Base-by-base conservation (phyloP, 2,888 invertebrate genomes). In the Amphipoea oculea region DNA sequence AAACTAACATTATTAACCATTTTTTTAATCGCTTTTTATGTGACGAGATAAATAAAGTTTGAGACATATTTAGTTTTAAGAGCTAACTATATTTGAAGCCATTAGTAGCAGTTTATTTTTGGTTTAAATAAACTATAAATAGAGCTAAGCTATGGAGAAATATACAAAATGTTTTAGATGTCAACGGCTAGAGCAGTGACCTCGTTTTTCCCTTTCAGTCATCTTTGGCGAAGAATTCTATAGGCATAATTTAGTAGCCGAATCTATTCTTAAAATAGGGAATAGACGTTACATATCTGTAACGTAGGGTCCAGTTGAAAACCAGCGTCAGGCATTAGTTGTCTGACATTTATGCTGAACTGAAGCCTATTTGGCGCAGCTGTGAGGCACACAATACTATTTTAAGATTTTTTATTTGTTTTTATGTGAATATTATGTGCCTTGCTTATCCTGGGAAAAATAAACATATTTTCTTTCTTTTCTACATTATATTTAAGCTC, bases 1-100 rank as follows among this genome's bases (percentile, higher is more conserved):
- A 80, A 89, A 84, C 76, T 84, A 89, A 79, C 71, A 77, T 76
- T 74, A 73, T 80, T 67, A 76, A 74, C 73, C 70, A 84, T 81
- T 76, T 80, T 89, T 82, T 81, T 54, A 73, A 81, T 76, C 69
- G 62, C 23, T 51, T 80, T 78, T 88, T 79, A 42, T 68, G 5
- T 78, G 73, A 70, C 60, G 67, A 67, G 29, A 40, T 71, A 36
- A 65, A 71, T 62, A 82, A 51, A 76, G 67, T 87, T 88, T 68
- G 7, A 69, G 23, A 45, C 42, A 23, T 74, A 81, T 60, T 71
- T 69, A 78, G 76, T 63, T 76, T 69, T 60, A n/a, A 57, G 14
- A 42, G 57, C 17, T 7, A 45, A 72, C n/a, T 65, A 17, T 36
- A 6, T 83, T 73, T 14, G 7, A 65, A 86, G 11, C 57, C 67